A percentile compares a stretch with the other conserved stretches of the same genome.
Conservation (phyloP, 2,888 invertebrate species). For the Drosophila algonquin region DNA sequence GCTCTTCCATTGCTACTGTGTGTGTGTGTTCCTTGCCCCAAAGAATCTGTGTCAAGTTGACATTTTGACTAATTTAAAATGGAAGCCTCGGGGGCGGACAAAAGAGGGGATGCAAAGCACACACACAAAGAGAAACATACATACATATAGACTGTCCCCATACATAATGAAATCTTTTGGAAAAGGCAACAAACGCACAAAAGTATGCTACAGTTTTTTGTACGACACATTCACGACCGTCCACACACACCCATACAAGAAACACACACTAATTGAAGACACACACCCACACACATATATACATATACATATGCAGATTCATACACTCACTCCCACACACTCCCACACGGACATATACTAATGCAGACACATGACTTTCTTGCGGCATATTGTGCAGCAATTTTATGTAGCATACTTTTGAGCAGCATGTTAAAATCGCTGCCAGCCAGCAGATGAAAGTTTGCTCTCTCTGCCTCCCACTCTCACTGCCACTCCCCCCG, state of each 20-base stretch:
- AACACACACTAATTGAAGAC: conserved; percentile 37
- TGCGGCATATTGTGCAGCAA: conserved; percentile 70
- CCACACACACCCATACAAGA: conserved; percentile 24
- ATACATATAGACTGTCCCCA: conserved; percentile 9
- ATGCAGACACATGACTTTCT: conserved; percentile 30
- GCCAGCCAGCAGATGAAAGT: conserved; percentile 38
- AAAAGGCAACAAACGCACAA: conserved; percentile 42
- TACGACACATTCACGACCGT: conserved; percentile 21
- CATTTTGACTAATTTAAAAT: conserved; percentile 73
- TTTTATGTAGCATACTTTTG: conserved; percentile 73
- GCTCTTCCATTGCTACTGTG: conserved; percentile 36
- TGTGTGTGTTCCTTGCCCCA: conserved; percentile 2
- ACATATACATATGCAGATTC: no score
- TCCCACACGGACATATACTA: no score
- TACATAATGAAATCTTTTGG: conserved; percentile 53
- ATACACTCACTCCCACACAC: conserved; percentile 23
- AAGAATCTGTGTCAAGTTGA: conserved; percentile 73
- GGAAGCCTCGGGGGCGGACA: conserved; percentile 36
- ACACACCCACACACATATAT: conserved; percentile 2
- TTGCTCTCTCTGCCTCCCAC: conserved; percentile 10
- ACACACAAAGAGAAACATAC: conserved; percentile 12
- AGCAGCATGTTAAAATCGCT: conserved; percentile 57
- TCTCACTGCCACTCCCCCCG: background rate
- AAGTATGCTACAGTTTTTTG: conserved; percentile 58
- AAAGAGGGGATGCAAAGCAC: background rate